Evolutionary conservation across 2,113 vertebrate species (phyloP).

Genomic region (crab-eating macaque (Macaca fascicularis)): DNA sequence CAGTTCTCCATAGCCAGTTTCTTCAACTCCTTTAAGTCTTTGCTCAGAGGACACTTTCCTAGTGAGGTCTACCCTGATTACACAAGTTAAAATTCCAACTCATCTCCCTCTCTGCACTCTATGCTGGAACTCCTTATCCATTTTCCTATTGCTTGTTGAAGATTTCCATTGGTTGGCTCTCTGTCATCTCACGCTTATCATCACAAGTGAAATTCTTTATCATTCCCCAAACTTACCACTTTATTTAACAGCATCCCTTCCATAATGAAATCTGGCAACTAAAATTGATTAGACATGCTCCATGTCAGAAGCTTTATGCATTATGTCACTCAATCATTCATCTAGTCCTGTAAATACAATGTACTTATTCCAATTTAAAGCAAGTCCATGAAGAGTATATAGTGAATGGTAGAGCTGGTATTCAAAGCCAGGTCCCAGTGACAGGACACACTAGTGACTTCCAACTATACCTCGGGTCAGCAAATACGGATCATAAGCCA

Average conservation of each 20-base stretch:
- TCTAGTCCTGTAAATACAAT: neutral
- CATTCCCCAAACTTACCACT: neutral
- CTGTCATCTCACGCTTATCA: neutral
- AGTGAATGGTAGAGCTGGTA: neutral
- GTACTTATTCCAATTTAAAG: neutral
- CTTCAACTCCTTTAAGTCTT: neutral
- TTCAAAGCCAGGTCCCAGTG: neutral
- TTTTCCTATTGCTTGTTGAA: neutral
- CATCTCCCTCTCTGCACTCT: neutral
- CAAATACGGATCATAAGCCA: neutral
- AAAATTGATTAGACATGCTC: neutral
- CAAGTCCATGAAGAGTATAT: neutral
- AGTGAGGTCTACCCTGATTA: neutral
- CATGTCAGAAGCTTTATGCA: neutral
- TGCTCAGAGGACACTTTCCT: neutral
- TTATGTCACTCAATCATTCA: neutral
- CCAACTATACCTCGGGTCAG: neutral
- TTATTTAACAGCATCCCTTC: neutral
- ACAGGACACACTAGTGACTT: neutral
- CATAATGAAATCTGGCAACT: neutral
- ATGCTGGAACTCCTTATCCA: neutral
- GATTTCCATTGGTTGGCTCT: neutral
- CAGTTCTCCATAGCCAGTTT: neutral
- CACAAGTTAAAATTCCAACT: neutral
- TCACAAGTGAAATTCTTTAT: neutral